These are phyloP conservation scores for Norana najaformis DNA, from an alignment of 2,888 invertebrate species.

Conservation along the genomic window DNA sequence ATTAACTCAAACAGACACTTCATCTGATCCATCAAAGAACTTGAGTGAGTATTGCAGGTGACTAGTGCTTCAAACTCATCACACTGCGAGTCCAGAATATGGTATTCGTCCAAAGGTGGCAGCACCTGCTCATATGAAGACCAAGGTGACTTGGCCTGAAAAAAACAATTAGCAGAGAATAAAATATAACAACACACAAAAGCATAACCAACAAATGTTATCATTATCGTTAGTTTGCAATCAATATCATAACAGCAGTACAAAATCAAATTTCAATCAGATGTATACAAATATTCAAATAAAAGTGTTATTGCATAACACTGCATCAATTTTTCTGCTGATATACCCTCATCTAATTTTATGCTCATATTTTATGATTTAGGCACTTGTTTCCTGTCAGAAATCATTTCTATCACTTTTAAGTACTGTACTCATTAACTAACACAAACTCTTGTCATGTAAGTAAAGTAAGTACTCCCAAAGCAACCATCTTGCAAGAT, in stretches of 20 bases:
- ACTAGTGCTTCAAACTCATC: conserved; percentile 52
- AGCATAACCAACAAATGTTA: background rate
- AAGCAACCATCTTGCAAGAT: background rate
- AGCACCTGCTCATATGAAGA: conserved; percentile 46
- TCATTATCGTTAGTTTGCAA: too few relatives aligned
- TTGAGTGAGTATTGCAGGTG: conserved; percentile 38
- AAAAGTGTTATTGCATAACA: background rate
- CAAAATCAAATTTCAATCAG: background rate
- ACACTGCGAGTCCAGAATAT: conserved; percentile 48
- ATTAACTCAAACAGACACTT: conserved; percentile 47
- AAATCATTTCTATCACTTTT: background rate
- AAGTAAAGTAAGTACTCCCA: background rate
- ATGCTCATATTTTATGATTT: background rate
- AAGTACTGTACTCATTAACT: background rate
- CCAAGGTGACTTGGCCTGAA: conserved; percentile 52
- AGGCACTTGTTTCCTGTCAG: background rate
- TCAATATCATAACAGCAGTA: too few relatives aligned
- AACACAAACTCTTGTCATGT: background rate
- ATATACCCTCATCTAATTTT: background rate
- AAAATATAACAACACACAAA: background rate
- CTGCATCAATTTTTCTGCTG: background rate
- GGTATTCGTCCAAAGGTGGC: conserved; percentile 42
- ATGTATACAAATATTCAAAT: too few relatives aligned
- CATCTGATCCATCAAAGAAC: conserved; percentile 49
- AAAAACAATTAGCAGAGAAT: background rate